Evolutionary conservation across 2,113 vertebrate species (phyloP).

Genomic region (Sialia sialis): DNA sequence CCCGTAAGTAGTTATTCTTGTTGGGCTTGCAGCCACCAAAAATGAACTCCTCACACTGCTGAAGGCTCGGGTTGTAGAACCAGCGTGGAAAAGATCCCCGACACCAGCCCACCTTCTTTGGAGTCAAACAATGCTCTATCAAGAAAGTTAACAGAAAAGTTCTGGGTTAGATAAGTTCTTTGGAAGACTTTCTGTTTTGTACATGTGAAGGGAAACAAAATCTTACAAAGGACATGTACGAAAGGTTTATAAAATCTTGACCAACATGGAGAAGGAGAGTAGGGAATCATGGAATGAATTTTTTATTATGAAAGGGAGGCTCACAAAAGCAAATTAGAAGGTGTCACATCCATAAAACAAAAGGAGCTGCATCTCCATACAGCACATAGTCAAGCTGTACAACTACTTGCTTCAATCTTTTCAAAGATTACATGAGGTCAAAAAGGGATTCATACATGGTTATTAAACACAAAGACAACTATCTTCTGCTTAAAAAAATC

Average conservation of each 20-base stretch:
- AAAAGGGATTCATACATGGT: not conserved
- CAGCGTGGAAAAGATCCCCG: constrained; percentile 88
- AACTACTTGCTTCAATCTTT: not conserved
- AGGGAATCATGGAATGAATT: not conserved
- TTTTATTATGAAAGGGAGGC: not conserved
- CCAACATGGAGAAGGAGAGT: not conserved
- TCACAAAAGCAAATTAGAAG: not conserved
- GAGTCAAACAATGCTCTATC: constrained; percentile 85
- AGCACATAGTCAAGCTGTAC: not conserved
- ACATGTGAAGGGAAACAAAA: not conserved
- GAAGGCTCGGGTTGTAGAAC: constrained; percentile 81
- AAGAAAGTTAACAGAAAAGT: not conserved
- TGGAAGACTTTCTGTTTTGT: not conserved
- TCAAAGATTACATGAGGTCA: not conserved
- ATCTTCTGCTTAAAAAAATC: not conserved
- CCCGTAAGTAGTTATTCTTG: constrained; percentile 87
- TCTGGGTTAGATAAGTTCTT: not conserved
- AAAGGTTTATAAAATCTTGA: not conserved
- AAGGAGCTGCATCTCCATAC: not conserved
- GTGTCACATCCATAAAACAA: not conserved
- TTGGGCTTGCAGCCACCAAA: constrained; percentile 91
- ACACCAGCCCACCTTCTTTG: constrained; percentile 87
- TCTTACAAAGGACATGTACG: not conserved
- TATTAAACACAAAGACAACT: not conserved
- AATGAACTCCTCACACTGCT: constrained; percentile 81